These are phyloP conservation scores for Drosophila dunni DNA, from an alignment of 1,140 invertebrate genomes.

Conservation along the genomic window DNA sequence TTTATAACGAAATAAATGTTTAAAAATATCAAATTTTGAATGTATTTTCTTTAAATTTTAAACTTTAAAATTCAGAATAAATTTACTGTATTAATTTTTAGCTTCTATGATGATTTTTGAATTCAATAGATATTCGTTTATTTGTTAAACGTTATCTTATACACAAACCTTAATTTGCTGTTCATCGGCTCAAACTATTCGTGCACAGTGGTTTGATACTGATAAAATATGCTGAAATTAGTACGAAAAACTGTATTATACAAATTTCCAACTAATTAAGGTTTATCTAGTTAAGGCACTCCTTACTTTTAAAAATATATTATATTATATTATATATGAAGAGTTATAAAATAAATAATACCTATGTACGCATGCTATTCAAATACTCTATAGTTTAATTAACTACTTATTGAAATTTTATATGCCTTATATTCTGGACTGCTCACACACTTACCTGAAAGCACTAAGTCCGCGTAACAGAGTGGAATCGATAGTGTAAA, in stretches of 20 bases:
- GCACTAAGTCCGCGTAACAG: neutral
- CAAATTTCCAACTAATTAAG: too few relatives aligned
- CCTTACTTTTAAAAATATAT: too few relatives aligned
- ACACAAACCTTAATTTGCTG: constrained; percentile 1
- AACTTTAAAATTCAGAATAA: too few relatives aligned
- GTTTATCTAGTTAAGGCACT: too few relatives aligned
- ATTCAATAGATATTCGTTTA: neutral
- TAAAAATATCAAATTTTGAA: neutral
- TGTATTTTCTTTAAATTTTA: too few relatives aligned
- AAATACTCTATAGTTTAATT: too few relatives aligned
- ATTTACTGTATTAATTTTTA: neutral
- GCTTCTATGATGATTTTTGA: too few relatives aligned
- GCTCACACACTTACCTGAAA: neutral
- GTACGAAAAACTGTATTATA: neutral
- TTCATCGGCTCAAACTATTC: neutral
- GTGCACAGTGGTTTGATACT: neutral
- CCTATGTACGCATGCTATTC: too few relatives aligned
- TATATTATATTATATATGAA: too few relatives aligned
- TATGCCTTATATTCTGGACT: too few relatives aligned
- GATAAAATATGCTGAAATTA: neutral
- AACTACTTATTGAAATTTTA: too few relatives aligned
- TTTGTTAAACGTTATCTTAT: neutral
- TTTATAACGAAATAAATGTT: neutral
- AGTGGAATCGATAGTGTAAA: neutral
- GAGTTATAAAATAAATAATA: too few relatives aligned